Evolutionary conservation across 2,888 invertebrate genomes (phyloP).

Genomic region (Odontothrips loti): DNA sequence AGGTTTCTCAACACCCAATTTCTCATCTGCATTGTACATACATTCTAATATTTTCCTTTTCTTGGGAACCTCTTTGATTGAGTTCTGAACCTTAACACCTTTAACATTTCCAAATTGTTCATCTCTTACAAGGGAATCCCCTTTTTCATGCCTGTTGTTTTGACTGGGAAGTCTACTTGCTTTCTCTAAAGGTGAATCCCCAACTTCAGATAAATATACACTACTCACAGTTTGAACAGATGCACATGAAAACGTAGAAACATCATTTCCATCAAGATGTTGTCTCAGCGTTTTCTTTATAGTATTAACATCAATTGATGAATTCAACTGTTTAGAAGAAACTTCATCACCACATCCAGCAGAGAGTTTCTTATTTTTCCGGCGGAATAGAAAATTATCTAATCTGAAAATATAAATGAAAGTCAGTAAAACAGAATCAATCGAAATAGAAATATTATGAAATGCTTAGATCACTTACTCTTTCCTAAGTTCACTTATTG

Average conservation of each 20-base stretch:
- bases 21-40: not conserved
- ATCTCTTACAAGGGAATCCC: not conserved
- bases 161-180: not conserved
- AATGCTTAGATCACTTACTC: slow-evolving; percentile 29
- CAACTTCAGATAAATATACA: too few species aligned
- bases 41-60: not conserved
- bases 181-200: not conserved
- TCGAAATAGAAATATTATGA: not conserved
- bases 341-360: not conserved
- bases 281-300: not conserved
- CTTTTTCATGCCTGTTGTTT: not conserved
- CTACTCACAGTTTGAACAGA: too few species aligned
- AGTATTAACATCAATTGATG: not conserved
- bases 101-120: not conserved
- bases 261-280: not conserved
- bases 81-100: not conserved
- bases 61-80: not conserved
- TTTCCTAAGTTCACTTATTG: slow-evolving; percentile 31
- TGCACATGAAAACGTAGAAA: not conserved
- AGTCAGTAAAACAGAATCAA: not conserved
- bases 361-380: not conserved
- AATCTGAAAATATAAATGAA: not conserved
- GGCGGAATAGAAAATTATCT: not conserved
- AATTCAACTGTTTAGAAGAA: not conserved
- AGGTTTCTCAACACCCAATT: not conserved